A percentile compares a stretch with the other conserved stretches of the same genome.
These are phyloP conservation scores for Drosophila bipectinata DNA, from an alignment of 1,140 invertebrate species.

Conservation along the genomic window DNA sequence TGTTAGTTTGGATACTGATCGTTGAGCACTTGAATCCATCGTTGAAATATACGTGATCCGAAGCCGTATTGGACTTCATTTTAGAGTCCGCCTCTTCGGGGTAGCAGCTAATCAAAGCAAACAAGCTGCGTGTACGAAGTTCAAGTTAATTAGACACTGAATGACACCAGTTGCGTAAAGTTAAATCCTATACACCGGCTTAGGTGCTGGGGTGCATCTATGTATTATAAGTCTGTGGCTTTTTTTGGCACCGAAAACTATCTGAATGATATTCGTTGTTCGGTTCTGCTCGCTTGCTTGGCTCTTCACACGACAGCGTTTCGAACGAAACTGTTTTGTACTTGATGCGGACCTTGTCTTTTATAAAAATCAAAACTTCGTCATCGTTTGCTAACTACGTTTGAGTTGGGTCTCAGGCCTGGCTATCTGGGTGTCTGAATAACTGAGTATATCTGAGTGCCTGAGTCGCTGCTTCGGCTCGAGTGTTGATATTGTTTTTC, in stretches of 20 bases:
- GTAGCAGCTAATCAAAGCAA: constrained; percentile 3
- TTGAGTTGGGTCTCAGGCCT: constrained; percentile 23
- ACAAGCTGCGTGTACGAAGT: constrained; percentile 17
- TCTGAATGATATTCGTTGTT: constrained; percentile 16
- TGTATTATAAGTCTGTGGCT: not conserved
- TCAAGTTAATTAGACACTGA: constrained; percentile 15
- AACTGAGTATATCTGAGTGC: not conserved
- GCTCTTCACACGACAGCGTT: constrained; percentile 62
- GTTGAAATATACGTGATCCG: constrained; percentile 79
- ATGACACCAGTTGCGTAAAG: constrained; percentile 2
- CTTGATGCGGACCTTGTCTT: constrained; percentile 74
- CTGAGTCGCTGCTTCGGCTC: constrained; percentile 19
- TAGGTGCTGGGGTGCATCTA: constrained; percentile 6
- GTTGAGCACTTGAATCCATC: constrained; percentile 79
- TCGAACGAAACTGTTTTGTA: constrained; percentile 73
- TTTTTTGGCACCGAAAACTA: constrained; percentile 11
- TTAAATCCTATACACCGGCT: constrained; percentile 1
- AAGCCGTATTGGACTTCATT: constrained; percentile 75
- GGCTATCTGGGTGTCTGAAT: constrained; percentile 15
- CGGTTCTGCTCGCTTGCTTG: constrained; percentile 16
- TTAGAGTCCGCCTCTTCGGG: constrained; percentile 13
- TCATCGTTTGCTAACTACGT: constrained; percentile 19
- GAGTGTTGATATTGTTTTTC: constrained; percentile 16
- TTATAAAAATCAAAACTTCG: constrained; percentile 72
- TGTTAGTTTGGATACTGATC: constrained; percentile 68